Evolutionary conservation across 2,113 vertebrate species (phyloP).

Genomic region (Guaruba guarouba): DNA sequence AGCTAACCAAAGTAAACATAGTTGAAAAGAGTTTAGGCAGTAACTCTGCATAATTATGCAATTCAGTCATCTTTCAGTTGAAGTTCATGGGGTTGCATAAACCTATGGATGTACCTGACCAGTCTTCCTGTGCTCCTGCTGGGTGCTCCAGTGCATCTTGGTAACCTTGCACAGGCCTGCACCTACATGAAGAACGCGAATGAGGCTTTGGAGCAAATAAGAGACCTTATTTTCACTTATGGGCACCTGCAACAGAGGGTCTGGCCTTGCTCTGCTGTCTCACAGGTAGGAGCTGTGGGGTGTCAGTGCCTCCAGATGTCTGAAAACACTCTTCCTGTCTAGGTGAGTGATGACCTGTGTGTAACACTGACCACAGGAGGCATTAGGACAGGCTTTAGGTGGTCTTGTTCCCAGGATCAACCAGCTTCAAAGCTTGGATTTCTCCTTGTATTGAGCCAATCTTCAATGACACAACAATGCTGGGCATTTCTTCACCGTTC

Average conservation of each 20-base stretch:
- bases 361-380: background rate
- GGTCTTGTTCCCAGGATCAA: background rate
- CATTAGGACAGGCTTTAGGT: background rate
- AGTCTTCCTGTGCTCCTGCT: background rate
- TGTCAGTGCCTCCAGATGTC: rapidly evolving
- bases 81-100: background rate
- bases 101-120: background rate
- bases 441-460: background rate
- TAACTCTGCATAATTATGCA: background rate
- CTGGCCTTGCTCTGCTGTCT: background rate
- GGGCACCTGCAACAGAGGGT: background rate
- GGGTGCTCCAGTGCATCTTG: background rate
- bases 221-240: background rate
- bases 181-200: rapidly evolving
- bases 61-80: background rate
- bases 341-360: background rate
- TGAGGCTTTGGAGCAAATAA: background rate
- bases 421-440: background rate
- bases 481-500: background rate
- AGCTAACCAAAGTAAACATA: background rate
- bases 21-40: background rate
- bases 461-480: background rate
- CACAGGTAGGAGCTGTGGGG: background rate
- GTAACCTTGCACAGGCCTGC: background rate
- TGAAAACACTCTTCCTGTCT: background rate